Evolutionary conservation across 2,888 invertebrate genomes (phyloP).

Genomic region (Drosophila anomalata): DNA sequence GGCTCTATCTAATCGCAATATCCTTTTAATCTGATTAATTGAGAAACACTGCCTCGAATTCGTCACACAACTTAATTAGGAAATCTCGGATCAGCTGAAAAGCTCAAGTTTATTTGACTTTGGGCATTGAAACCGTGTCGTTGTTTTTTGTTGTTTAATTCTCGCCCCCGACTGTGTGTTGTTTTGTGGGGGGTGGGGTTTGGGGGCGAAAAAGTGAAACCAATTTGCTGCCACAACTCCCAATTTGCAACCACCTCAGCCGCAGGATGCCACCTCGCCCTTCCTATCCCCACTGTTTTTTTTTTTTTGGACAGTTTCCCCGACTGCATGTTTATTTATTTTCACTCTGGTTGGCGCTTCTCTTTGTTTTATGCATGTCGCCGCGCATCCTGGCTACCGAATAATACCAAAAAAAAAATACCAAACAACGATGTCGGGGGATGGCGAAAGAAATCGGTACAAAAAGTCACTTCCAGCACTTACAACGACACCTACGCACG

Average conservation of each 20-base stretch:
- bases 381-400: slow-evolving; percentile 32
- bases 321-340: slow-evolving; percentile 15
- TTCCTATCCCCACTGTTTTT: not conserved
- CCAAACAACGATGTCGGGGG: not conserved
- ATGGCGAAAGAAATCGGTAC: slow-evolving; percentile 8
- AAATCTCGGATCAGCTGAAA: slow-evolving; percentile 4
- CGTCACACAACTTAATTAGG: slow-evolving; percentile 3
- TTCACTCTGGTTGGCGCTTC: slow-evolving; percentile 8
- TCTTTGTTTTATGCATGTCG: slow-evolving; percentile 55
- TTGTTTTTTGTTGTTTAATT: not conserved
- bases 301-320: slow-evolving; percentile 6
- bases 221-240: slow-evolving; percentile 19
- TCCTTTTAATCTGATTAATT: not conserved
- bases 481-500: slow-evolving; percentile 46
- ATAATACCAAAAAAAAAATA: not conserved
- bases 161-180: slow-evolving; percentile 15
- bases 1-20: no score
- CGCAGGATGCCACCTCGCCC: not conserved
- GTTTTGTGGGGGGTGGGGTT: not conserved
- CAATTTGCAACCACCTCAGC: slow-evolving; percentile 18
- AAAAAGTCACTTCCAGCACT: slow-evolving; percentile 56
- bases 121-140: slow-evolving; percentile 15
- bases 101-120: slow-evolving; percentile 24
- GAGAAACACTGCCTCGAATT: not conserved
- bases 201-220: slow-evolving; percentile 11